Conservation (phyloP, 1,140 invertebrate species). For the Eufriesea mexicana region DNA sequence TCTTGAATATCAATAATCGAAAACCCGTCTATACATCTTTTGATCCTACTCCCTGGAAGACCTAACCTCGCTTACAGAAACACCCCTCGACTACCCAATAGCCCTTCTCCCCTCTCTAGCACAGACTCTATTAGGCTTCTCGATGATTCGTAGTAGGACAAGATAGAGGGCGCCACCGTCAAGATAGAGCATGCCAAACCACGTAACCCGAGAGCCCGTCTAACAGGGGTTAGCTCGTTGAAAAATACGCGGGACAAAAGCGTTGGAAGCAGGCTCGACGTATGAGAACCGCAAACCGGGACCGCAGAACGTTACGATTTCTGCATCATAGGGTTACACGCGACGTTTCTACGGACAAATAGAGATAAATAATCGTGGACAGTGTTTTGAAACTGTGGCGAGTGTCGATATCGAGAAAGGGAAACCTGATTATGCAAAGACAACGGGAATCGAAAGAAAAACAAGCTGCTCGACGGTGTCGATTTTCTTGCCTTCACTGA, state of each 20-base stretch:
- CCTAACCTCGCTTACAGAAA: not conserved
- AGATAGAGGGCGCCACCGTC: not conserved
- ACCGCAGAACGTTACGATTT: conserved; percentile 39
- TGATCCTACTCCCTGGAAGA: too few relatives aligned
- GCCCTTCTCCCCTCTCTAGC: not conserved
- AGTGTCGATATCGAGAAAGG: not conserved
- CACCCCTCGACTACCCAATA: not conserved
- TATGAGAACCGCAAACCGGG: conserved; percentile 34
- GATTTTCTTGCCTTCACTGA: not conserved
- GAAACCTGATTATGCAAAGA: conserved; percentile 39
- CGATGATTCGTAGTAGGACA: not conserved
- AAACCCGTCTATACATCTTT: too few relatives aligned
- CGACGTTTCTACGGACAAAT: too few relatives aligned
- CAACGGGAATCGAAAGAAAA: not conserved
- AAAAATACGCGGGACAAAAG: not conserved
- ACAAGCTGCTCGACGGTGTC: not conserved
- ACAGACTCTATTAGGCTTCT: conserved; percentile 22
- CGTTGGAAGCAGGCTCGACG: not conserved
- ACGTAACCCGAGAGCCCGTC: conserved; percentile 44
- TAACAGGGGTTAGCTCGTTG: not conserved
- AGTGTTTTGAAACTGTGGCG: conserved; percentile 11
- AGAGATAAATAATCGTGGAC: not conserved
- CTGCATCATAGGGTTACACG: conserved; percentile 36
- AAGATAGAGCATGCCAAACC: conserved; percentile 30
- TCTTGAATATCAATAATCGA: too few relatives aligned